phyloP scores from a whole-genome alignment of 1,140 invertebrate genomes.

The Rhopalosiphum maidis region DNA sequence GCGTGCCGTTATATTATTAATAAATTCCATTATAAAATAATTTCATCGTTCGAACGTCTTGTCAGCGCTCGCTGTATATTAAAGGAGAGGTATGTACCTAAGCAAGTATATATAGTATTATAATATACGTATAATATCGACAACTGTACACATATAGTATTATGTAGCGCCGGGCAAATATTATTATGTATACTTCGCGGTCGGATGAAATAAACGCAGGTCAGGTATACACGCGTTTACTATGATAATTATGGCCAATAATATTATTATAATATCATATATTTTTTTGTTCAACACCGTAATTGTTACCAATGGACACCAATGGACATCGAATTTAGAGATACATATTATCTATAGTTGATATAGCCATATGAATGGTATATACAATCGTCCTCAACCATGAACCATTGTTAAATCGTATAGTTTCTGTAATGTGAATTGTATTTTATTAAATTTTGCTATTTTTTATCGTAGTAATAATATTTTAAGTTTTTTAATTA shows the following conservation, averaged over 20 bases:
- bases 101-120: neutral
- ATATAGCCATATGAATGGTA: too few species aligned
- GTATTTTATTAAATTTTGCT: neutral
- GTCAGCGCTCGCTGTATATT: neutral
- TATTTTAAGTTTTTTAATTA: neutral
- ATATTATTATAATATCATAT: neutral
- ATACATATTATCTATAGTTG: too few species aligned
- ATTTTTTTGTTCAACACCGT: neutral
- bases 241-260: neutral
- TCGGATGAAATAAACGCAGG: neutral
- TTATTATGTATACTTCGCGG: neutral
- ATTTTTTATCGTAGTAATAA: neutral
- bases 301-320: neutral
- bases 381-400: neutral
- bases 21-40: conserved; percentile 15
- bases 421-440: neutral
- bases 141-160: neutral
- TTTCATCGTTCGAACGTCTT: neutral
- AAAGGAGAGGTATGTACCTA: neutral
- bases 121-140: neutral
- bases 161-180: neutral
- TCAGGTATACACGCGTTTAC: neutral
- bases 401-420: neutral
- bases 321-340: neutral
- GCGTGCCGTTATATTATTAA: neutral